Evolutionary conservation across 2,888 invertebrate genomes (phyloP), one percentile per base, ranked within the genome.

Genomic region (Hirtodrosophila trivittata): DNA sequence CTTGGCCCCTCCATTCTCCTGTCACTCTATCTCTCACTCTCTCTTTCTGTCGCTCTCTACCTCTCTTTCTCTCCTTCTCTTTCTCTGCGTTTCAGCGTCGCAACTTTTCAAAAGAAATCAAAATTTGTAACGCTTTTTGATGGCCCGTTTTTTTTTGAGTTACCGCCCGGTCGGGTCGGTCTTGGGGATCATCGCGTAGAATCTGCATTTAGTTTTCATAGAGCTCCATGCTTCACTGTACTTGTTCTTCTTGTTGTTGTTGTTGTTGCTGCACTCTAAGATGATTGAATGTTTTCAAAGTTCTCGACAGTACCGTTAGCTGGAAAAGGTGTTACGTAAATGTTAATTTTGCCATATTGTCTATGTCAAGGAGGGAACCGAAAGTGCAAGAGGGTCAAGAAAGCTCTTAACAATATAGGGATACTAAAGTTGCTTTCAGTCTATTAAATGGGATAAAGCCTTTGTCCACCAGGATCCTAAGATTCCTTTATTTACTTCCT

Each of bases 81-180:
- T 3, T 54, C 30, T 10, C 25, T 35, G 21, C 14, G 46, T 57
- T 54, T 54, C 55, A 68, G 75, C 72, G 85, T 80, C 86, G 86
- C 81, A 42, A 73, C 54, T 47, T 86, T 83, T 81, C 86, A 81
- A 81, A 86, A 80, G 86, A 81, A 86, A 81, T 86, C 81, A 84
- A 83, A 86, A 86, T 81, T 81, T 81, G 80, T 81, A 81, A 81
- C 80, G 80, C 80, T 80, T 81, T 80, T 81, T 77, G 86, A 80
- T 78, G 78, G 78, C 38, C 51, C 58, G 51, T 60, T 74, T 66
- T 65, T 66, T 68, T 63, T 56, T 46, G 41, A 55, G 52, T 54
- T 63, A 56, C 85, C 81, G 80, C 71, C 59, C 32, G 49, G 37
- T 35, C 32, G 49, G 55, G 39, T 46, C 33, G 39, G 25, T 47